Evolutionary conservation across 2,888 invertebrate species (phyloP).

Genomic region (Epinotia ramella): DNA sequence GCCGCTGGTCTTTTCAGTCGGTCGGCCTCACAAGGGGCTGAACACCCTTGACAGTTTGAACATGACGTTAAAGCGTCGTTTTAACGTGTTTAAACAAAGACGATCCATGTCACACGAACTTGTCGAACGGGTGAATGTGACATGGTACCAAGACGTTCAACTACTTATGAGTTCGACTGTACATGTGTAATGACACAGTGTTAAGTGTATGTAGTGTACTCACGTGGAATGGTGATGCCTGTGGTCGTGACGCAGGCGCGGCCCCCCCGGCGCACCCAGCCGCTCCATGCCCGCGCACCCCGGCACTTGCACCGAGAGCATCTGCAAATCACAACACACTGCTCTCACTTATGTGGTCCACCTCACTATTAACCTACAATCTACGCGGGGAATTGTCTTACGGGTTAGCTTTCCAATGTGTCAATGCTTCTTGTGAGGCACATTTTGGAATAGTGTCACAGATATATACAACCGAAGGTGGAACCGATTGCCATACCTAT

Average conservation of each 20-base stretch:
- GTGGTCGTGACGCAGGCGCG: constrained; percentile 86
- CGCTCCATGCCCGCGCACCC: constrained; percentile 90
- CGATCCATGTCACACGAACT: too few species aligned
- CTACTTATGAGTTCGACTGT: neutral
- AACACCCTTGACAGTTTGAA: too few species aligned
- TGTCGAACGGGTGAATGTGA: too few species aligned
- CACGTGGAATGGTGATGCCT: constrained; percentile 82
- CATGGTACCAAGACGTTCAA: too few species aligned
- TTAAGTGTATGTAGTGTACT: constrained; percentile 55
- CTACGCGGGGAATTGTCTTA: constrained; percentile 24
- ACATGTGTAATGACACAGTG: neutral
- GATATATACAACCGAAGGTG: too few species aligned
- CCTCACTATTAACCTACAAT: constrained; percentile 64
- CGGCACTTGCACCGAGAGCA: constrained; percentile 90
- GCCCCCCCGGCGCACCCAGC: constrained; percentile 86
- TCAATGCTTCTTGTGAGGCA: neutral
- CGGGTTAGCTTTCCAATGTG: neutral
- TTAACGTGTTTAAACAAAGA: too few species aligned
- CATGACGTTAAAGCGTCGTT: too few species aligned
- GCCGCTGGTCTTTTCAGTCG: too few species aligned
- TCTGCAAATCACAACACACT: constrained; percentile 86
- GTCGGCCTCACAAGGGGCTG: too few species aligned
- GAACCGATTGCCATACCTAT: too few species aligned
- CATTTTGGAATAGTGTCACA: neutral
- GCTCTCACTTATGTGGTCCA: constrained; percentile 84